Percentiles rank a stretch among this genome's conserved stretches.
Evolutionary conservation across 2,113 vertebrate genomes (phyloP).

Genomic region (Cyanocitta stelleri): DNA sequence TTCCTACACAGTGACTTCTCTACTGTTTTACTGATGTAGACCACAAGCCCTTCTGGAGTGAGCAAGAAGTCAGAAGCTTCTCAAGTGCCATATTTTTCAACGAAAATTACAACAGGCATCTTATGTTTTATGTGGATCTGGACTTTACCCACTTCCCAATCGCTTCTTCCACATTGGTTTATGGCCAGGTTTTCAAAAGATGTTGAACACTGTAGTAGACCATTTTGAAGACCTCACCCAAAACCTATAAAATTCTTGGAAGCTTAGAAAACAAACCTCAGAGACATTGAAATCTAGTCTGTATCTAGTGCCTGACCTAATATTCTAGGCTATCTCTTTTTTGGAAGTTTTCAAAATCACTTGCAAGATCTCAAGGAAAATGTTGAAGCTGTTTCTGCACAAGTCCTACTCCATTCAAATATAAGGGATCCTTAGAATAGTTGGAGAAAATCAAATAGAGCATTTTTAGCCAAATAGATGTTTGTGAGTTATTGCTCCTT

Average conservation of each 20-base stretch:
- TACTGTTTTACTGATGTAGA: background rate
- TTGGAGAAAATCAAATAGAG: background rate
- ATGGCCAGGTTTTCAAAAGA: background rate
- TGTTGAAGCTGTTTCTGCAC: background rate
- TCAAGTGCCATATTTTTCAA: background rate
- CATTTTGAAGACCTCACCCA: background rate
- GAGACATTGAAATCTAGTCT: background rate
- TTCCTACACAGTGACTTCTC: background rate
- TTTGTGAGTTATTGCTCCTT: background rate
- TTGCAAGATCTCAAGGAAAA: background rate
- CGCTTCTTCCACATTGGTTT: background rate
- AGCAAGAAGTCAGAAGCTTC: background rate
- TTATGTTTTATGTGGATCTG: background rate
- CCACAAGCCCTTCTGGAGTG: background rate
- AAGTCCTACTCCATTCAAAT: background rate
- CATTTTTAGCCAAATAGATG: background rate
- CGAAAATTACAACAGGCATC: background rate
- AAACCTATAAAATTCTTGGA: background rate
- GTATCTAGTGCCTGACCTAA: background rate
- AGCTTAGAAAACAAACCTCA: background rate
- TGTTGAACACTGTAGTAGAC: accelerated
- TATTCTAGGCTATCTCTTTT: background rate
- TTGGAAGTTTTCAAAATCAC: background rate
- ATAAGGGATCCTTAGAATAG: background rate
- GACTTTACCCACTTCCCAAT: background rate